A percentile compares a stretch with the other conserved stretches of the same genome.
These are phyloP conservation scores for Macrosiphum euphorbiae DNA, from an alignment of 2,888 invertebrate species.

Conservation along the genomic window DNA sequence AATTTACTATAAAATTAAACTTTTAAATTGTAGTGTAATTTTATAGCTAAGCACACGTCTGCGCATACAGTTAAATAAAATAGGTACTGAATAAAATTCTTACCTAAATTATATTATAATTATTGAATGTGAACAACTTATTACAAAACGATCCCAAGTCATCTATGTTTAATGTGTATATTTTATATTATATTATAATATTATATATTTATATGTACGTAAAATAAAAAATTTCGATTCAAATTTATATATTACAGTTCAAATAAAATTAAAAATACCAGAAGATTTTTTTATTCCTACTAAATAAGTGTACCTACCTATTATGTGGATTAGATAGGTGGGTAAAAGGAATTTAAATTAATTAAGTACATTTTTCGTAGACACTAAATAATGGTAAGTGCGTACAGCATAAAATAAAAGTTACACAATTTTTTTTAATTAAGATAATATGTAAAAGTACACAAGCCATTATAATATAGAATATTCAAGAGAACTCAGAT, in stretches of 20 bases:
- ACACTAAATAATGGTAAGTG: background rate
- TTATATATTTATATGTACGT: background rate
- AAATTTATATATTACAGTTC: background rate
- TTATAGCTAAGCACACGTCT: background rate
- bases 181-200: too few relatives aligned
- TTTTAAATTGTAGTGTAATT: background rate
- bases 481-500: background rate
- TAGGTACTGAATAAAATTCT: background rate
- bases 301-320: background rate
- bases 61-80: background rate
- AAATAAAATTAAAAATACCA: background rate
- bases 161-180: background rate
- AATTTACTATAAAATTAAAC: background rate
- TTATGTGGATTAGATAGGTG: background rate
- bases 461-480: background rate
- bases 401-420: background rate
- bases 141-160: background rate
- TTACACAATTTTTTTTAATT: background rate
- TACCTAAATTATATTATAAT: background rate
- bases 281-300: background rate
- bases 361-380: background rate
- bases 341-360: background rate
- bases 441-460: background rate
- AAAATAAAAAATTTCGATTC: background rate
- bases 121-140: background rate